These are phyloP conservation scores for Apocheima hispidaria DNA, from an alignment of 2,888 invertebrate genomes.

Conservation along the genomic window DNA sequence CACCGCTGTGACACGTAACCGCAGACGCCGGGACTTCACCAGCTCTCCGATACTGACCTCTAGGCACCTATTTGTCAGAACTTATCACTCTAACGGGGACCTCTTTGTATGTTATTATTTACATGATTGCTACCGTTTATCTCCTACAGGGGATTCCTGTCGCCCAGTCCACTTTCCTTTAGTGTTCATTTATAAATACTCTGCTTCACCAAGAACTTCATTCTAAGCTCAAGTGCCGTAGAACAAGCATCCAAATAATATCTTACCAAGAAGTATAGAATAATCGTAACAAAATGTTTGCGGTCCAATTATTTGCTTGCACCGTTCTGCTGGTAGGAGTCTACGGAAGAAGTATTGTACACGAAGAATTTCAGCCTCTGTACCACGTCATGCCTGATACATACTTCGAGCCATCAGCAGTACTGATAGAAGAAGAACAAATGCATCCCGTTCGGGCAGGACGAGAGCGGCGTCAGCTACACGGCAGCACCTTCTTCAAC, in stretches of 20 bases:
- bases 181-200: slow-evolving; percentile 4
- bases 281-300: slow-evolving; percentile 2
- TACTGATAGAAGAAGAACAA: slow-evolving; percentile 13
- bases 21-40: slow-evolving; percentile 26
- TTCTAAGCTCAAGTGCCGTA: slow-evolving; percentile 3
- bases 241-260: not conserved
- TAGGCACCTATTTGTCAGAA: slow-evolving; percentile 2
- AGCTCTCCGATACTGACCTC: slow-evolving; percentile 11
- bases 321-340: slow-evolving; percentile 20
- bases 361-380: slow-evolving; percentile 12
- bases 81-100: slow-evolving; percentile 24
- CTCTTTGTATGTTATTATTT: slow-evolving; percentile 16
- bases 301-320: slow-evolving; percentile 12
- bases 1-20: slow-evolving; percentile 15
- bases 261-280: not conserved
- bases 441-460: slow-evolving; percentile 14
- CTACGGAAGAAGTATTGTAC: slow-evolving; percentile 12
- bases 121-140: slow-evolving; percentile 8
- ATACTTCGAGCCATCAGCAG: slow-evolving; percentile 3
- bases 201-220: slow-evolving; percentile 1
- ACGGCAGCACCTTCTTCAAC: slow-evolving; percentile 48
- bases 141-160: slow-evolving; percentile 22
- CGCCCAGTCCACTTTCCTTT: not conserved
- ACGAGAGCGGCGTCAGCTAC: slow-evolving; percentile 47
- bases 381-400: slow-evolving; percentile 7